phyloP scores from a whole-genome alignment of 64 coral and sea anemone species.

The Dendronephthya gigantea region DNA sequence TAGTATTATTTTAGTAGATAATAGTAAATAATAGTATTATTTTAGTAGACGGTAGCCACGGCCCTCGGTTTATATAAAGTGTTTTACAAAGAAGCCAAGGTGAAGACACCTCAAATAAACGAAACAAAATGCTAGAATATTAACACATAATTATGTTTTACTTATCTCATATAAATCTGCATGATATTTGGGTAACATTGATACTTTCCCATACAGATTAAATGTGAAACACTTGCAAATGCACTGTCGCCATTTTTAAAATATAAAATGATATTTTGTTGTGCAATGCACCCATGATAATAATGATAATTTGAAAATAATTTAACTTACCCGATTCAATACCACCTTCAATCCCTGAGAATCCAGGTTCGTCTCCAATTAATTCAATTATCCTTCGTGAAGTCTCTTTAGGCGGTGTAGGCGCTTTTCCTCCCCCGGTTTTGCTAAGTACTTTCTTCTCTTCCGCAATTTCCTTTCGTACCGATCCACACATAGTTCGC shows the following conservation, averaged over 20 bases:
- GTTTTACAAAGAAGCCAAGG: too few species aligned
- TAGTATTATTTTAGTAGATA: too few species aligned
- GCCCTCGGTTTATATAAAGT: too few species aligned
- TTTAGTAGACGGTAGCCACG: too few species aligned
- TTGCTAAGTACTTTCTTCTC: background rate
- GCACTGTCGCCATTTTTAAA: background rate
- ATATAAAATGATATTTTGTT: background rate
- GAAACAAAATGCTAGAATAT: background rate
- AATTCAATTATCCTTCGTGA: background rate
- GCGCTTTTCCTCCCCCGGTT: background rate
- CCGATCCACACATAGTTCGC: background rate
- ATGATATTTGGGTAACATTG: background rate
- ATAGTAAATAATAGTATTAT: too few species aligned
- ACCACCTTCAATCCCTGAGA: background rate
- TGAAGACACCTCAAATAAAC: background rate
- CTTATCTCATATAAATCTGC: background rate
- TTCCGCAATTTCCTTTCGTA: background rate
- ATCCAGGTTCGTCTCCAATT: background rate
- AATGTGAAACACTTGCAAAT: background rate
- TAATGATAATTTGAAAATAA: background rate
- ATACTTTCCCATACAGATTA: background rate
- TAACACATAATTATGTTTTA: background rate
- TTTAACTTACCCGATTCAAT: background rate
- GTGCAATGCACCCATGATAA: too few species aligned
- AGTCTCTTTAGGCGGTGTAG: background rate